Conservation (phyloP, 2,888 invertebrate species). For the Mimumesa dahlbomi region DNA sequence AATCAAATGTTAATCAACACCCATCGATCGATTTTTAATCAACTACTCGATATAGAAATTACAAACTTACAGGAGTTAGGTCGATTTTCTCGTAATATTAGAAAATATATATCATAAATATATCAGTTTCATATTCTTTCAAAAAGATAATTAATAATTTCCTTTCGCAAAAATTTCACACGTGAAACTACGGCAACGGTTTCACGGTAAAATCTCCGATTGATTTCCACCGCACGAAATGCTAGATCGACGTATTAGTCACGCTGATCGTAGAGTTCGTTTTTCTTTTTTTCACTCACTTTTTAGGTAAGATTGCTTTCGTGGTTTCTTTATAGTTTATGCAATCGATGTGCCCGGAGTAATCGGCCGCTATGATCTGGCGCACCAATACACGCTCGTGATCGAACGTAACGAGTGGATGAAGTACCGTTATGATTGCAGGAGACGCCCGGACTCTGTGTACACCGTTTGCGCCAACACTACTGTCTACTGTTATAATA, state of each 20-base stretch:
- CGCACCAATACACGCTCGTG: conserved; percentile 32
- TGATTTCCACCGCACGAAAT: neutral
- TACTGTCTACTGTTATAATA: conserved; percentile 75
- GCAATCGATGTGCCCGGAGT: conserved; percentile 55
- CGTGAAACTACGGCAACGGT: no score
- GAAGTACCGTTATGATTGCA: conserved; percentile 77
- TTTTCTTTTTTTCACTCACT: neutral
- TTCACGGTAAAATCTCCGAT: neutral
- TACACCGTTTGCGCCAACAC: conserved; percentile 53
- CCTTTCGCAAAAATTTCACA: no score
- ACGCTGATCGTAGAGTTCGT: no score
- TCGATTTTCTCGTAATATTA: no score
- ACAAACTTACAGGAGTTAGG: no score
- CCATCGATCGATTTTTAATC: no score
- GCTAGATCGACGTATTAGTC: conserved; percentile 7
- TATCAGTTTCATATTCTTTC: no score
- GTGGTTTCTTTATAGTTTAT: conserved; percentile 5
- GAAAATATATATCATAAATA: no score
- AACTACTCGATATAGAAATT: no score
- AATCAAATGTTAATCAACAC: no score
- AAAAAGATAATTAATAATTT: no score
- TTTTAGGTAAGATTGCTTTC: neutral
- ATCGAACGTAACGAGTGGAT: conserved; percentile 68
- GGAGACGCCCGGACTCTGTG: conserved; percentile 60
- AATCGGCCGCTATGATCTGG: conserved; percentile 60